Percentiles rank a stretch among this genome's conserved stretches.
Conservation (phyloP, 2,113 vertebrate genomes). For the Forbesichthys agassizii region DNA sequence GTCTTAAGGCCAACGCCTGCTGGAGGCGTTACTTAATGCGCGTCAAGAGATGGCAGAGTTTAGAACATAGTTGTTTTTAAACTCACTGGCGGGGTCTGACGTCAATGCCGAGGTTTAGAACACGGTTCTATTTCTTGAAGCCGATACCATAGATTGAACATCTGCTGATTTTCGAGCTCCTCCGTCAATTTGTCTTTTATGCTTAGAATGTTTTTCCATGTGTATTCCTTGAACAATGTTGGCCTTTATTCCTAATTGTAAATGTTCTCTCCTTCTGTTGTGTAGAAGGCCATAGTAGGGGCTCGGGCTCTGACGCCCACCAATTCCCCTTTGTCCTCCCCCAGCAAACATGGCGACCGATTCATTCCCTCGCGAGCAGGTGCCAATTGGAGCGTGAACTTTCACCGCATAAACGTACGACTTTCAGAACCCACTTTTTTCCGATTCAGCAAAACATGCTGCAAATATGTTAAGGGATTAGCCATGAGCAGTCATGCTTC, state of each 20-base stretch:
- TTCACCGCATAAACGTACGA: constrained; percentile 96
- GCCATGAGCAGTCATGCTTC: not conserved
- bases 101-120: too few species aligned
- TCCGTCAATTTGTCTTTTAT: too few species aligned
- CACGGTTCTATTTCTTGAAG: too few species aligned
- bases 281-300: constrained; percentile 80
- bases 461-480: too few species aligned
- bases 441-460: not conserved
- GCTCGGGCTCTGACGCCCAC: constrained; percentile 89
- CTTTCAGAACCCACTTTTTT: not conserved
- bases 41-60: too few species aligned
- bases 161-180: too few species aligned
- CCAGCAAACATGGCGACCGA: constrained; percentile 95
- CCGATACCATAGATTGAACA: too few species aligned
- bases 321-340: constrained; percentile 94
- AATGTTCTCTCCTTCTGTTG: constrained; percentile 10
- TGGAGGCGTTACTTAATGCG: too few species aligned
- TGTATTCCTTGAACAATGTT: too few species aligned
- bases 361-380: constrained; percentile 97
- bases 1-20: not conserved
- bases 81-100: too few species aligned
- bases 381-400: constrained; percentile 98
- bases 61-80: too few species aligned
- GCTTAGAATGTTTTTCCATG: too few species aligned
- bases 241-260: not conserved